Evolutionary conservation across 2,113 vertebrate species (phyloP).

Genomic region (Gymnobelideus leadbeateri): DNA sequence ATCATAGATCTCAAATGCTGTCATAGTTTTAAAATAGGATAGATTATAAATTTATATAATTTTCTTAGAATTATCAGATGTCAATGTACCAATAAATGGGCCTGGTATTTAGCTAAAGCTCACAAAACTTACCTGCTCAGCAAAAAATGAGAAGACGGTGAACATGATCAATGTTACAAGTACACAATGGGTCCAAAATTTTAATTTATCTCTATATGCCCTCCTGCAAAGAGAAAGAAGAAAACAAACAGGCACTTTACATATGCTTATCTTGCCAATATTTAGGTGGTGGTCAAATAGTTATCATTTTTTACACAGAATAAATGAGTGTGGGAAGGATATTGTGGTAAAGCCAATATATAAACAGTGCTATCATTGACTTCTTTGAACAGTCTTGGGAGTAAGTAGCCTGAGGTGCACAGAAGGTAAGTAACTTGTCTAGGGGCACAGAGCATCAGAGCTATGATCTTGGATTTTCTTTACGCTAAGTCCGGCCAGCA

Average conservation of each 20-base stretch:
- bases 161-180: slow-evolving; percentile 95
- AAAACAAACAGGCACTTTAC: slow-evolving; percentile 64
- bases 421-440: background rate
- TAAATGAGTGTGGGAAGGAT: background rate
- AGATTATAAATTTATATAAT: slow-evolving; percentile 19
- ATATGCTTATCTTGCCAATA: background rate
- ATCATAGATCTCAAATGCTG: slow-evolving; percentile 15
- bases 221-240: slow-evolving; percentile 87
- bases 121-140: slow-evolving; percentile 92
- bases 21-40: background rate
- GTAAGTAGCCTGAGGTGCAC: background rate
- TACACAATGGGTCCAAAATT: slow-evolving; percentile 99
- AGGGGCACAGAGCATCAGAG: background rate
- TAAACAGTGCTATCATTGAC: background rate
- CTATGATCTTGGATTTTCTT: background rate
- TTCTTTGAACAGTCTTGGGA: background rate
- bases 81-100: background rate
- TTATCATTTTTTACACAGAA: background rate
- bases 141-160: slow-evolving; percentile 97
- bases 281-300: background rate
- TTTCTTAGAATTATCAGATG: slow-evolving; percentile 36
- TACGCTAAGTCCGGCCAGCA: background rate
- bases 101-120: slow-evolving; percentile 43
- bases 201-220: slow-evolving; percentile 95
- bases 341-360: background rate